phyloP scores from a whole-genome alignment of 2,888 invertebrate genomes.

The Pollenia labialis region DNA sequence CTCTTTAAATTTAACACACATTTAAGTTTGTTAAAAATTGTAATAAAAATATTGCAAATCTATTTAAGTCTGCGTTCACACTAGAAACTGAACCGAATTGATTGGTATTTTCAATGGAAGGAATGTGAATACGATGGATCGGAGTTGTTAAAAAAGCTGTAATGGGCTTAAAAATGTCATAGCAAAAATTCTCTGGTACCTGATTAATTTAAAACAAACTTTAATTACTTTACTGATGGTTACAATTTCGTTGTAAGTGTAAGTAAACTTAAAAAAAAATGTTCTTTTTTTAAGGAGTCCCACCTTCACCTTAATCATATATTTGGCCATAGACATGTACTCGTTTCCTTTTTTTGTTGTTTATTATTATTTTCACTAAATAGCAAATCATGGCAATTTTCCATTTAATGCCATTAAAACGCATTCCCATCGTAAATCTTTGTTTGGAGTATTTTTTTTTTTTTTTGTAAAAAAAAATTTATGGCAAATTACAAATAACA shows the following conservation, averaged over 20 bases:
- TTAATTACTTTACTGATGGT: neutral
- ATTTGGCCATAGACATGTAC: constrained; percentile 38
- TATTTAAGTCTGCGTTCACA: constrained; percentile 39
- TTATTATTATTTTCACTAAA: constrained; percentile 52
- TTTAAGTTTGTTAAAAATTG: constrained; percentile 30
- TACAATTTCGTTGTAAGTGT: neutral
- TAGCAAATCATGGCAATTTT: constrained; percentile 75
- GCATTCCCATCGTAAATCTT: constrained; percentile 76
- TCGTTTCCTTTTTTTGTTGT: constrained; percentile 33
- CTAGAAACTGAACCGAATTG: neutral
- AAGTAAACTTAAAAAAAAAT: no score
- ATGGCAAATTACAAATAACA: constrained; percentile 73
- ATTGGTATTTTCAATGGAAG: no score
- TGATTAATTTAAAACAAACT: neutral
- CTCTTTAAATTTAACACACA: constrained; percentile 60
- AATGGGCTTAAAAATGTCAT: no score
- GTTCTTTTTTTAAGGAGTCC: neutral
- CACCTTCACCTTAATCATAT: constrained; percentile 55
- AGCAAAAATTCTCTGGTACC: no score
- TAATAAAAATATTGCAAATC: constrained; percentile 41
- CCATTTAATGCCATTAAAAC: constrained; percentile 75
- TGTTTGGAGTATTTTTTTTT: constrained; percentile 34
- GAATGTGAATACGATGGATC: no score
- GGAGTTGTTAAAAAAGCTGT: no score
- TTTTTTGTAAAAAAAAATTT: constrained; percentile 68